phyloP scores from a whole-genome alignment of 1,140 invertebrate genomes.

The Cardiocondyla obscurior region DNA sequence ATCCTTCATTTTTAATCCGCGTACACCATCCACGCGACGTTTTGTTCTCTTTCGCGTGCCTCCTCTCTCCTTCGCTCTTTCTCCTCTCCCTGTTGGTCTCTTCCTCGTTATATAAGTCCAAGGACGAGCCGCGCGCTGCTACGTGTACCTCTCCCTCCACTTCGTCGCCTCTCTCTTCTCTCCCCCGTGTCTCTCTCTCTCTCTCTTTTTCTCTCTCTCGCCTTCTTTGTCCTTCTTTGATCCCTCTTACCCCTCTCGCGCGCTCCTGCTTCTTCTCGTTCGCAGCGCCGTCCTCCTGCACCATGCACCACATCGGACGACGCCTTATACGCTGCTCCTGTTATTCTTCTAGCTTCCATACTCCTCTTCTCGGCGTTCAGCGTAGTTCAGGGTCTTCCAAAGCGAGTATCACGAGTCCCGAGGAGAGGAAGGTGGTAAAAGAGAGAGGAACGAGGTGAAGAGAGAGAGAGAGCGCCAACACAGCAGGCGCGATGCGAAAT shows the following conservation, averaged over 20 bases:
- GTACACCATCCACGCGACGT: conserved; percentile 4
- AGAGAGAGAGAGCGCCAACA: background rate
- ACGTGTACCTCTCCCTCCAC: background rate
- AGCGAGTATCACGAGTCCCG: background rate
- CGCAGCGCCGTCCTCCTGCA: conserved; percentile 34
- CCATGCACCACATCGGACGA: conserved; percentile 23
- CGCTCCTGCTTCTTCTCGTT: conserved; percentile 7
- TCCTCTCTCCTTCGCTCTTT: conserved; percentile 23
- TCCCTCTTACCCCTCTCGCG: background rate
- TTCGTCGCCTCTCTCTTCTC: background rate
- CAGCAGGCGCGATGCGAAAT: background rate
- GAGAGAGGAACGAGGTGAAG: background rate
- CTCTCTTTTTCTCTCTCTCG: background rate
- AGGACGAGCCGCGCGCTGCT: conserved; percentile 59
- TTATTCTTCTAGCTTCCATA: conserved; percentile 25
- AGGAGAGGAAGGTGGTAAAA: background rate
- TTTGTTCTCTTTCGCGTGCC: conserved; percentile 45
- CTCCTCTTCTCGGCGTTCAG: conserved; percentile 4
- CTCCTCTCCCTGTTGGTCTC: conserved; percentile 53
- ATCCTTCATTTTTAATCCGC: conserved; percentile 57
- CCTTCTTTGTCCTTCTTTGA: background rate
- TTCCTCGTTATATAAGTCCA: conserved; percentile 74
- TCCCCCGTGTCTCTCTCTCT: conserved; percentile 22
- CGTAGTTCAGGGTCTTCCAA: conserved; percentile 18
- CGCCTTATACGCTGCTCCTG: conserved; percentile 34